These are phyloP conservation scores for Thelaira solivaga DNA, from an alignment of 2,888 invertebrate genomes.

Conservation along the genomic window DNA sequence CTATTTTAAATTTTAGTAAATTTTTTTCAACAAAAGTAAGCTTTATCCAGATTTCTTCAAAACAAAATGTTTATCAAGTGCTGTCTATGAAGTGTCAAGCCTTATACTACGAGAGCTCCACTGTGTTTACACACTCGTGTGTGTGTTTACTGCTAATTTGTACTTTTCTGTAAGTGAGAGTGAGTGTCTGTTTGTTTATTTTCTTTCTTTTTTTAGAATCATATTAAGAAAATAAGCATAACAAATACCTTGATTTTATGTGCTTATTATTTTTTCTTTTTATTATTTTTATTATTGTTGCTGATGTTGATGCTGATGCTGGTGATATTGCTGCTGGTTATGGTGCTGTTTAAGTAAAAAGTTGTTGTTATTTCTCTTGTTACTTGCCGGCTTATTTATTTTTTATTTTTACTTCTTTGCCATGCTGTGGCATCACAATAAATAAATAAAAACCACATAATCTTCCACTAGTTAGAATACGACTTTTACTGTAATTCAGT, in stretches of 20 bases:
- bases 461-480: constrained; percentile 35
- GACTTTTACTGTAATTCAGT: constrained; percentile 37
- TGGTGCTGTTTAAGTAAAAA: neutral
- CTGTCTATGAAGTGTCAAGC: too few relatives aligned
- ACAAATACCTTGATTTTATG: constrained; percentile 61
- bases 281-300: constrained; percentile 16
- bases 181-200: neutral
- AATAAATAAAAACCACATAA: constrained; percentile 45
- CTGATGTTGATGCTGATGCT: neutral
- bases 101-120: too few relatives aligned
- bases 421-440: constrained; percentile 29
- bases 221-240: constrained; percentile 62
- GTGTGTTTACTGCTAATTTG: neutral
- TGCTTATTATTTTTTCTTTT: constrained; percentile 31
- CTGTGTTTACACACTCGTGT: neutral
- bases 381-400: constrained; percentile 55
- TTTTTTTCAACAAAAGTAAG: too few relatives aligned
- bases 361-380: constrained; percentile 43
- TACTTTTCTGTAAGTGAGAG: neutral
- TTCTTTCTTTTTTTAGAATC: neutral
- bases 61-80: too few relatives aligned
- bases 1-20: too few relatives aligned
- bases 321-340: neutral
- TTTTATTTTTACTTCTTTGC: neutral
- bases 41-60: too few relatives aligned